Conservation (phyloP, 2,888 invertebrate genomes). For the Halictus ligatus region DNA sequence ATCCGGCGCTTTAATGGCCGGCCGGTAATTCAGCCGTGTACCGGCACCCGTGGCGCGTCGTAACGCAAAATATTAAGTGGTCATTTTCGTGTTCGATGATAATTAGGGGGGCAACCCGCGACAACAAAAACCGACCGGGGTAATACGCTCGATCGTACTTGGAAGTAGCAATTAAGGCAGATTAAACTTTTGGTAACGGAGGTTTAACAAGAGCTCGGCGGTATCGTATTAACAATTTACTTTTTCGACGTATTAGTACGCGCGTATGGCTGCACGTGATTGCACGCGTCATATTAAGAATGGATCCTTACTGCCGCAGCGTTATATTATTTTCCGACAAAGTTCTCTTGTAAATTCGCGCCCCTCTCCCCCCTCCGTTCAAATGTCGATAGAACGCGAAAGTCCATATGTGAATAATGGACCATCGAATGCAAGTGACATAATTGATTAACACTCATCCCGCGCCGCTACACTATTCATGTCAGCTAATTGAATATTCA, state of each 20-base stretch:
- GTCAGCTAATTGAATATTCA: neutral
- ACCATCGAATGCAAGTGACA: neutral
- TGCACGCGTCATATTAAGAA: neutral
- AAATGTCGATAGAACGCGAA: slow-evolving; percentile 38
- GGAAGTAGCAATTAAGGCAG: neutral
- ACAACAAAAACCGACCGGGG: slow-evolving; percentile 7
- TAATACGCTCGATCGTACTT: neutral
- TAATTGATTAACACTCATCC: slow-evolving; percentile 1
- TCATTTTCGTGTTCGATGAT: slow-evolving; percentile 11
- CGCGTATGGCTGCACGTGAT: neutral
- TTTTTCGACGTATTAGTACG: neutral
- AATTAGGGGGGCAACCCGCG: neutral
- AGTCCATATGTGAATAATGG: neutral
- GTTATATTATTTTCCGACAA: neutral
- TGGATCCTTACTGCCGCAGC: neutral
- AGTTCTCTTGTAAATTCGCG: neutral
- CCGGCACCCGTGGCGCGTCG: slow-evolving; percentile 1
- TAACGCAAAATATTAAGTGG: slow-evolving; percentile 25
- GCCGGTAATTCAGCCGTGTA: neutral
- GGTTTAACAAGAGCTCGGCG: neutral
- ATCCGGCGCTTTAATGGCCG: slow-evolving; percentile 12
- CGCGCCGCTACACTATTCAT: neutral
- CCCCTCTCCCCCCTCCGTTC: slow-evolving; percentile 36
- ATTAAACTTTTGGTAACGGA: slow-evolving; percentile 2
- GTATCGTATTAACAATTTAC: neutral